Evolutionary conservation across 2,888 invertebrate genomes (phyloP).

Genomic region (Amphiduros pacificus): DNA sequence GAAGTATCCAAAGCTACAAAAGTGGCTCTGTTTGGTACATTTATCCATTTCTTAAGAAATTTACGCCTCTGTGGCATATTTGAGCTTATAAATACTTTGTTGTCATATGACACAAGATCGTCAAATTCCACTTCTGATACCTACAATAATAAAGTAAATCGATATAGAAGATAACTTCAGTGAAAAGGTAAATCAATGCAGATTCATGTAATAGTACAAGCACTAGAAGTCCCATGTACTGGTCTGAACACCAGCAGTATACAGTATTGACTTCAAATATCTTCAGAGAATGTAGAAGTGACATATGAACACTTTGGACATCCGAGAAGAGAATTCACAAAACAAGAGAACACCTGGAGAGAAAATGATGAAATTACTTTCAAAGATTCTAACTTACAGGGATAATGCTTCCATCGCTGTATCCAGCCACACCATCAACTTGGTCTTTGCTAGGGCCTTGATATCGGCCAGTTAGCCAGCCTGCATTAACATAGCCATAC

Average conservation of each 20-base stretch:
- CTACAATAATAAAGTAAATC: slow-evolving; percentile 5
- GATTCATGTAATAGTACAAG: no score
- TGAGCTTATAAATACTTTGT: slow-evolving; percentile 16
- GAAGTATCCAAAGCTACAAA: slow-evolving; percentile 10
- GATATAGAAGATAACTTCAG: not conserved
- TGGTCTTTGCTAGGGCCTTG: no score
- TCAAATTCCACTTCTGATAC: slow-evolving; percentile 10
- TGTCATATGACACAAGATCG: slow-evolving; percentile 22
- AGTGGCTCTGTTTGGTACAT: slow-evolving; percentile 7
- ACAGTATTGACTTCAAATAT: no score
- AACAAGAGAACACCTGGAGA: no score
- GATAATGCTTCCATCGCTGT: not conserved
- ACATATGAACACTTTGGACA: no score
- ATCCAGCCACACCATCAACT: not conserved
- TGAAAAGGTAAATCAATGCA: no score
- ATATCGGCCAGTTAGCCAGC: slow-evolving; percentile 4
- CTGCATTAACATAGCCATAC: slow-evolving; percentile 13
- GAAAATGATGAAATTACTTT: no score
- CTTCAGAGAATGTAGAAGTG: no score
- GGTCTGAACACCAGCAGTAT: no score
- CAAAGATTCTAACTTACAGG: no score
- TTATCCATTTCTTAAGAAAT: slow-evolving; percentile 18
- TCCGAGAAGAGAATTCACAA: no score
- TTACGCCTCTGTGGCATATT: slow-evolving; percentile 9
- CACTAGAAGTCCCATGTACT: no score